Conservation (phyloP, 23 tunicate genomes). For the Pegea sp. region DNA sequence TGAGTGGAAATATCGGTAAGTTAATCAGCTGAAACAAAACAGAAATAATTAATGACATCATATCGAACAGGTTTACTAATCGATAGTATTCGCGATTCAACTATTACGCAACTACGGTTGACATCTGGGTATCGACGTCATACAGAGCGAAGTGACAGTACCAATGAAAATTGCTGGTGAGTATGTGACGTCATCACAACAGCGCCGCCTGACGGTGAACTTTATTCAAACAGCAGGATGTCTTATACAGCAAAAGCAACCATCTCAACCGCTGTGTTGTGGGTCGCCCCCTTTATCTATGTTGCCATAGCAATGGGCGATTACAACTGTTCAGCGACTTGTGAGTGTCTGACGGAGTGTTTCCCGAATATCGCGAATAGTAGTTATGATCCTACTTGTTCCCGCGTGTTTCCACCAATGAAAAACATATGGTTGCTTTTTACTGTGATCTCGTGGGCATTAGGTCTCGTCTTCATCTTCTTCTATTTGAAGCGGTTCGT, state of each 20-base stretch:
- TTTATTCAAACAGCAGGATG: not conserved
- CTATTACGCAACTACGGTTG: constrained; percentile 23
- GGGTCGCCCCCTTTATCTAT: constrained; percentile 51
- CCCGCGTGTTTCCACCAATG: constrained; percentile 70
- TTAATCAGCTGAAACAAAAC: not conserved
- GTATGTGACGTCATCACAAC: too few species aligned
- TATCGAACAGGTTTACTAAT: constrained; percentile 38
- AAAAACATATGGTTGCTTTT: constrained; percentile 46
- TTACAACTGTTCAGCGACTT: constrained; percentile 38
- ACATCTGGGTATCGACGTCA: constrained; percentile 36
- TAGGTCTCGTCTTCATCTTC: constrained; percentile 16
- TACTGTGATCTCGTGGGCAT: constrained; percentile 39
- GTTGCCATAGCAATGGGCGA: constrained; percentile 19
- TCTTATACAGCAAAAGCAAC: constrained; percentile 3
- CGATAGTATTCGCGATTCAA: constrained; percentile 48
- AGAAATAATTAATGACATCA: not conserved
- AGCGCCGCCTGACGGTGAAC: too few species aligned
- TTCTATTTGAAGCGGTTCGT: constrained; percentile 27
- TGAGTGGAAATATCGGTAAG: constrained; percentile 87
- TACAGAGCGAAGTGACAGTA: constrained; percentile 1
- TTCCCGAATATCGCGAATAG: constrained; percentile 21
- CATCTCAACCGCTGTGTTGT: constrained; percentile 20
- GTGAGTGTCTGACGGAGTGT: constrained; percentile 59
- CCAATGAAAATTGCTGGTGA: constrained; percentile 19
- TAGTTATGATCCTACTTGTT: constrained; percentile 14